These are phyloP conservation scores for Campylomormyrus numenius DNA, from an alignment of 2,113 vertebrate genomes.

Conservation along the genomic window DNA sequence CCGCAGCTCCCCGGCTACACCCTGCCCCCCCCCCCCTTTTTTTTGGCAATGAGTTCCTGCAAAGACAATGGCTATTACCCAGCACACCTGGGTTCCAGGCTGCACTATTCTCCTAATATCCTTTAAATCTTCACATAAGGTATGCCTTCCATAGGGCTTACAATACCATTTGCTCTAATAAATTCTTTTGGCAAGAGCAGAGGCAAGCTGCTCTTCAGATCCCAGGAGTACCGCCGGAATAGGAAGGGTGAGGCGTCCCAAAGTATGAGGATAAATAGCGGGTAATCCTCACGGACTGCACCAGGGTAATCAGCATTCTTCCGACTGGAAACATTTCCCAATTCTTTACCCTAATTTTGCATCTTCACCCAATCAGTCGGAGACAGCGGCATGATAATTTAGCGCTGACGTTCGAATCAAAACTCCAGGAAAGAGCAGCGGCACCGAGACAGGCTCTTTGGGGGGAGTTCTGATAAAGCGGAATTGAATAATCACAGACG, in stretches of 20 bases:
- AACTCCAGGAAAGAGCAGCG: conserved; percentile 25
- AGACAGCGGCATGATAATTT: conserved; percentile 58
- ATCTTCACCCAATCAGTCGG: conserved; percentile 55
- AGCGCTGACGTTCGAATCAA: conserved; percentile 45
- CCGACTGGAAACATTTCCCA: conserved; percentile 68
- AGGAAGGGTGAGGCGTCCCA: conserved; percentile 57
- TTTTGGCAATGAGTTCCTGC: conserved; percentile 35
- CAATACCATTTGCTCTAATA: conserved; percentile 76
- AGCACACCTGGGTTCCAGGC: conserved; percentile 68
- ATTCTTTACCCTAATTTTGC: conserved; percentile 71
- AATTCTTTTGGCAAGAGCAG: conserved; percentile 71
- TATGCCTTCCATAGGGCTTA: conserved; percentile 76
- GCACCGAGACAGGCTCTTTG: neutral
- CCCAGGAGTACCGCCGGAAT: conserved; percentile 52
- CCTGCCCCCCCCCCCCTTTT: conserved; percentile 38
- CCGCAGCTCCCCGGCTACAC: conserved; percentile 39
- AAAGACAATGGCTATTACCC: conserved; percentile 69
- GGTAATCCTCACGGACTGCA: conserved; percentile 62
- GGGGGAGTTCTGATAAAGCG: neutral
- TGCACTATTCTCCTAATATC: conserved; percentile 69
- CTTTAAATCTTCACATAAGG: conserved; percentile 78
- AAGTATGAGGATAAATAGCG: conserved; percentile 73
- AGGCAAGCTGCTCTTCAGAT: conserved; percentile 65
- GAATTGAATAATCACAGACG: neutral
- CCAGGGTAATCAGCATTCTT: conserved; percentile 60